phyloP scores from a whole-genome alignment of 2,888 invertebrate genomes.

The Yponomeuta malinellus region DNA sequence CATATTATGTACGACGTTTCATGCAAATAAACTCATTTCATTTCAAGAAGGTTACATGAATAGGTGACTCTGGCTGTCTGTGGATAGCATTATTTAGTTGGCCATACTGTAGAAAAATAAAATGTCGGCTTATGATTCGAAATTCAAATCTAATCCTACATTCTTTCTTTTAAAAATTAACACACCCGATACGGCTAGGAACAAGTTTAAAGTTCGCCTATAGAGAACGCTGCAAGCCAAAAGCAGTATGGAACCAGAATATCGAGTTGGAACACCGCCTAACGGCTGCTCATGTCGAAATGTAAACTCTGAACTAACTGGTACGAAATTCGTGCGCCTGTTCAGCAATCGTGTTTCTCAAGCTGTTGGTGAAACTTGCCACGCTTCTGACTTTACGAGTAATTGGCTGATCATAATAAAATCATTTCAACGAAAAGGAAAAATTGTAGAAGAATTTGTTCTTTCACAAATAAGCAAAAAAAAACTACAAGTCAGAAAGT shows the following conservation, averaged over 20 bases:
- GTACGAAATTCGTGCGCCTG: neutral
- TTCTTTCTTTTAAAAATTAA: neutral
- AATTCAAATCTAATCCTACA: neutral
- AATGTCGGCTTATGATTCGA: neutral
- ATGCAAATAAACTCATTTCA: too few relatives aligned
- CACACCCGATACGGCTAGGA: neutral
- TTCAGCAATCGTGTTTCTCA: neutral
- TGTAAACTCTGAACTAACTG: conserved; percentile 1
- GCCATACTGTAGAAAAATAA: neutral
- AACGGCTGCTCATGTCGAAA: neutral
- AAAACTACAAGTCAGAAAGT: too few relatives aligned
- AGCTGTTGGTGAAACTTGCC: neutral
- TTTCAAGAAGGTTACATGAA: too few relatives aligned
- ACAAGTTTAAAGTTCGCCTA: neutral
- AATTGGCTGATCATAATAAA: neutral
- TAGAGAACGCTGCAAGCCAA: neutral
- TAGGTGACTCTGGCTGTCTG: too few relatives aligned
- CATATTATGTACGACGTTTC: too few relatives aligned
- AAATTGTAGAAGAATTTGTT: too few relatives aligned
- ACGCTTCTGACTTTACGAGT: neutral
- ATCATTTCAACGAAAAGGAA: too few relatives aligned
- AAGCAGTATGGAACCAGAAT: neutral
- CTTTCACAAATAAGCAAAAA: too few relatives aligned
- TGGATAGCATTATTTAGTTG: too few relatives aligned
- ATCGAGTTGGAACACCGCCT: neutral